Conservation (phyloP, 2,888 invertebrate species). For the Microdon myrmicae region DNA sequence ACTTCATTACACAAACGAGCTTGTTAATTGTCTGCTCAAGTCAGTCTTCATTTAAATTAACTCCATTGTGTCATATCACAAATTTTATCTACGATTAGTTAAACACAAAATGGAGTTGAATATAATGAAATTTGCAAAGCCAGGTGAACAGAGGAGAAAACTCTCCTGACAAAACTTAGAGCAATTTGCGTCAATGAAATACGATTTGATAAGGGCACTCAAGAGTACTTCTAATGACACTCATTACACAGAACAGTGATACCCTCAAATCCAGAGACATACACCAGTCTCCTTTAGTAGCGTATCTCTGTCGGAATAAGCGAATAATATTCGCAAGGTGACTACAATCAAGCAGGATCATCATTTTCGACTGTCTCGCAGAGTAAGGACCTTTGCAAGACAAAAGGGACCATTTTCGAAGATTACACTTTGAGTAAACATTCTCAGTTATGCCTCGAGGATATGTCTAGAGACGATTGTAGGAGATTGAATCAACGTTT, state of each 20-base stretch:
- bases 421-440: slow-evolving; percentile 51
- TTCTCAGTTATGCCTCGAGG: slow-evolving; percentile 30
- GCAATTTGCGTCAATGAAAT: slow-evolving; percentile 47
- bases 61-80: slow-evolving; percentile 19
- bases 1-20: slow-evolving; percentile 12
- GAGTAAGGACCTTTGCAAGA: slow-evolving; percentile 19
- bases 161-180: slow-evolving; percentile 3
- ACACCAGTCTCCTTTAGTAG: slow-evolving; percentile 26
- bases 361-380: slow-evolving; percentile 8
- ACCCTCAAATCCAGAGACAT: slow-evolving; percentile 47
- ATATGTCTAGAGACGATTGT: slow-evolving; percentile 5
- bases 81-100: slow-evolving; percentile 32
- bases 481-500: slow-evolving; percentile 14
- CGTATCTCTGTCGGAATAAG: background rate
- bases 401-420: slow-evolving; percentile 47
- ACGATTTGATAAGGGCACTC: slow-evolving; percentile 48
- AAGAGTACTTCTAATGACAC: slow-evolving; percentile 41
- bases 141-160: background rate
- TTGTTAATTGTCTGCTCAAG: slow-evolving; percentile 12
- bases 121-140: slow-evolving; percentile 29
- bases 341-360: slow-evolving; percentile 19
- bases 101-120: slow-evolving; percentile 15
- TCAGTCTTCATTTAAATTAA: slow-evolving; percentile 20
- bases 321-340: slow-evolving; percentile 5
- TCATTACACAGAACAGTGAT: slow-evolving; percentile 50